Base-by-base conservation (phyloP, 23 tunicate species). In the Botrylloides violaceus region DNA sequence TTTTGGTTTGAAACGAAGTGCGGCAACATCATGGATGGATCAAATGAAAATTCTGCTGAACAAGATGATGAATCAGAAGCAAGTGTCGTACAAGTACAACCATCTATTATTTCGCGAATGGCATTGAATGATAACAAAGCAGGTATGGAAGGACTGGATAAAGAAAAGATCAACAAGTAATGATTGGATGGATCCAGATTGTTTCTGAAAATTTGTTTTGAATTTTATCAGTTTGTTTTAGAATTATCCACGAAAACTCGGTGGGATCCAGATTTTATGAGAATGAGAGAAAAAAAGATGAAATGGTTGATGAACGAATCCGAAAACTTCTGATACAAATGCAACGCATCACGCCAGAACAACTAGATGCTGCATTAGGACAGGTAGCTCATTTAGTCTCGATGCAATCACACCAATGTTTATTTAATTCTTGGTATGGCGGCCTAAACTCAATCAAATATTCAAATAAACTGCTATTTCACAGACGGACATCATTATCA, bases 131-230 rank as follows among this genome's bases (percentile, higher is more conserved):
- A 90, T 36, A 87, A 95, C 76, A 95, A 95, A 71, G 99, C 99
- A 39, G 99, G 99, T 68, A 95, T 95, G 99, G 34, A 87, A 50
- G 91, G 96, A 34, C 50, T 87, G 20, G 96, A 89, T 49, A 95
- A 95, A 75, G 96, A 86, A 50, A 82, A 87, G 47, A 84, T 95
- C 27, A 95, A 95, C 64, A 74, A 78, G 97, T 90, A 75, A 1
- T 49, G 28, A n/a, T 48, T 1, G 18, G 12, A 12, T 47, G 55
- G 18, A 47, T 12, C 15, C 55, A 12, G 12, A 12, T 47, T 47
- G 18, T 12, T 47, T 47, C 18, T 47, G 55, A 47, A n/a, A n/a
- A n/a, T n/a, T n/a, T n/a, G n/a, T n/a, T n/a, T n/a, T n/a, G n/a
- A n/a, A n/a, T n/a, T n/a, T n/a, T n/a, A n/a, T n/a, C n/a, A n/a